phyloP scores from a whole-genome alignment of 2,113 vertebrate genomes.

The Phrynosoma platyrhinos region DNA sequence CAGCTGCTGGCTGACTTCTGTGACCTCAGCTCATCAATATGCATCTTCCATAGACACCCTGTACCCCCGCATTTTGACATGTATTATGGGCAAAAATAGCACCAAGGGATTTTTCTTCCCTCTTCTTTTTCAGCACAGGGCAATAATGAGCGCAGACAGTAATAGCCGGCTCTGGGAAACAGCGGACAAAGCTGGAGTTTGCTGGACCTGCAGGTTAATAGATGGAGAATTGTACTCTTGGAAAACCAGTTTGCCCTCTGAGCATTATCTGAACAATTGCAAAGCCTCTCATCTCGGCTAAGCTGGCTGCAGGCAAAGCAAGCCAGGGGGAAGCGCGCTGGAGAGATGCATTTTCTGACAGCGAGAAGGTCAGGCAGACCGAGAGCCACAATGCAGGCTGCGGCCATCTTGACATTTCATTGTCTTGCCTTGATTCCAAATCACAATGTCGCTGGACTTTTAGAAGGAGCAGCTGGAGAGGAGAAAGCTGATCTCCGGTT shows the following conservation, averaged over 20 bases:
- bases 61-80: slow-evolving; percentile 20
- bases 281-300: slow-evolving; percentile 63
- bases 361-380: slow-evolving; percentile 65
- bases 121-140: neutral
- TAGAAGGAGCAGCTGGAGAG: neutral
- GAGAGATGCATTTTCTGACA: slow-evolving; percentile 68
- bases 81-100: slow-evolving; percentile 11
- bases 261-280: slow-evolving; percentile 43
- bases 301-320: slow-evolving; percentile 50
- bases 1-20: neutral
- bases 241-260: slow-evolving; percentile 62
- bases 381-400: slow-evolving; percentile 44
- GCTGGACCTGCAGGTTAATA: slow-evolving; percentile 58
- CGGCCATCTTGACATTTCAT: slow-evolving; percentile 29
- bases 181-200: slow-evolving; percentile 52
- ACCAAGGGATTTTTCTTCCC: slow-evolving; percentile 24
- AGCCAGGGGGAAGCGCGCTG: slow-evolving; percentile 38
- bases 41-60: slow-evolving; percentile 32
- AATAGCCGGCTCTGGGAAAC: slow-evolving; percentile 42
- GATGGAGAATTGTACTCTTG: slow-evolving; percentile 57
- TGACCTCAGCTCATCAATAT: slow-evolving; percentile 29
- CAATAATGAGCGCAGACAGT: neutral
- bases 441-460: slow-evolving; percentile 3
- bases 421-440: slow-evolving; percentile 38
- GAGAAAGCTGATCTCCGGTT: neutral